Evolutionary conservation across 2,113 vertebrate species (phyloP).

Genomic region (Chaetodon trifascialis): DNA sequence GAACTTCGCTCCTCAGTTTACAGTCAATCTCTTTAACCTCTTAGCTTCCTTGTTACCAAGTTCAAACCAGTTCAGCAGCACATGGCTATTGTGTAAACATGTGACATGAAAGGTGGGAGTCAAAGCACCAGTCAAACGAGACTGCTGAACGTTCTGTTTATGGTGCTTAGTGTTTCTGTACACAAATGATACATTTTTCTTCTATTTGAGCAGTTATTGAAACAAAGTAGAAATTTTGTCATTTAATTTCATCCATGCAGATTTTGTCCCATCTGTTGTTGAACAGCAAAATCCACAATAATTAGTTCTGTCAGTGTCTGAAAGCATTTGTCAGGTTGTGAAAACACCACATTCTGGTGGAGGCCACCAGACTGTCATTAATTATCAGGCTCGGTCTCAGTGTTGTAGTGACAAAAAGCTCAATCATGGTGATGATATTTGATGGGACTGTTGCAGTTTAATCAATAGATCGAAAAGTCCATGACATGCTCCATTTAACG

Average conservation of each 20-base stretch:
- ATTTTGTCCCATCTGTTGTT: conserved; percentile 1
- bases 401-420: conserved; percentile 41
- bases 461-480: conserved; percentile 46
- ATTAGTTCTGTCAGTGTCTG: not conserved
- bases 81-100: conserved; percentile 26
- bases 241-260: not conserved
- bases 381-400: not conserved
- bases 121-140: conserved; percentile 8
- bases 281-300: not conserved
- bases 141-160: not conserved
- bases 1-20: not conserved
- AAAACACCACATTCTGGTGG: not conserved
- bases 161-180: too few relatives aligned
- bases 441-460: not conserved
- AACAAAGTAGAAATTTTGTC: not conserved
- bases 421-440: conserved; percentile 36
- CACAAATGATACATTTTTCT: not conserved
- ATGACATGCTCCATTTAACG: conserved; percentile 5
- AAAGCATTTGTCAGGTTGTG: not conserved
- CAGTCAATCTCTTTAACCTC: conserved; percentile 28
- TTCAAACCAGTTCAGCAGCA: conserved; percentile 40
- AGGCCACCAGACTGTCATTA: conserved; percentile 15
- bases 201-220: not conserved
- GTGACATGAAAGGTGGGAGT: not conserved
- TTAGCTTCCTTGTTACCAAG: not conserved